Base-by-base conservation (phyloP, 1,140 invertebrate species). In the Magallana ariakensis region DNA sequence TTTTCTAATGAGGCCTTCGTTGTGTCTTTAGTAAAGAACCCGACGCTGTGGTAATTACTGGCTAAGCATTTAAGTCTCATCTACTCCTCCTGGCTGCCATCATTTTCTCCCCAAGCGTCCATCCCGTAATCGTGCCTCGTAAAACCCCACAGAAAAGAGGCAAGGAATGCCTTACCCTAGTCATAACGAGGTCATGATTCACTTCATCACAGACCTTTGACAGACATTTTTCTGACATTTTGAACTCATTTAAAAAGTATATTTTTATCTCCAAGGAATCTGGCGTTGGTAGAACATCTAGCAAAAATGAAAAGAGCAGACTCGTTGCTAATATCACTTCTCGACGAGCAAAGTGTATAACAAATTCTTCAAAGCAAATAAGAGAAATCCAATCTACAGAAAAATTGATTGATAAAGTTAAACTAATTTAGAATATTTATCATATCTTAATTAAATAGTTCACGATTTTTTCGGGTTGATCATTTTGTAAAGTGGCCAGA, bases 211-310 rank as follows among this genome's bases (percentile, higher is more conserved):
- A 26, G 66, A 11, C 15, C 66, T 26, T 26, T 75, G 66, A 33
- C 66, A 26, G 33, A 6, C 33, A 75, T 75, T 75, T 10, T 75
- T 75, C 22, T 75, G 66, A 75, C 66, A 13, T 19, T 75, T 75
- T 75, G 66, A 33, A 75, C 66, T 75, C 22, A 26, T 75, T 75
- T 22, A 75, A 75, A 62, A 75, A 75, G 33, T 75, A 26, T 75
- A 46, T 75, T 75, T 75, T 26, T 22, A 75, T 26, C 66, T 75
- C 19, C 33, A 46, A 46, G 7, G 9, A 33, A 46, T 22, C 33
- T 75, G 22, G 19, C 22, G 22, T 33, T 75, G 19, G 33, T 75
- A 11, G 22, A 33, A 13, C 22, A 33, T 75, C 22, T 6, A 62
- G 2, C 22, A 13, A 13, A 11, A 10, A 5, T 13, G 16, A 62